phyloP scores from a whole-genome alignment of 2,113 vertebrate species.

The Halcyon senegalensis region DNA sequence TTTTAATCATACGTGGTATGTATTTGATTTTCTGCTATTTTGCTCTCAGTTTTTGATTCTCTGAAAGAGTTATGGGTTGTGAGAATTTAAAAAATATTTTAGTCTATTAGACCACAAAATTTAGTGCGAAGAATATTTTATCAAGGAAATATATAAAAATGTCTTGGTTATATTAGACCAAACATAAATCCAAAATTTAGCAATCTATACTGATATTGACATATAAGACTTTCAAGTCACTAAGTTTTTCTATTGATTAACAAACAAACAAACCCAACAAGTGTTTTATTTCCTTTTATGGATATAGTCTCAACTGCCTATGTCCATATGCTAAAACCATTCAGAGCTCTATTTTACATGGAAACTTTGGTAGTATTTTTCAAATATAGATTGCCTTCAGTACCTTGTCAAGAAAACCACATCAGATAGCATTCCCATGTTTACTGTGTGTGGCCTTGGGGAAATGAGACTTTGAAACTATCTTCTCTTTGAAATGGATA shows the following conservation, averaged over 20 bases:
- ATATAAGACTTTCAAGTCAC: neutral
- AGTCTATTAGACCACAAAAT: neutral
- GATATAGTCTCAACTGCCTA: neutral
- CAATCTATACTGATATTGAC: neutral
- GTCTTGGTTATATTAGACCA: neutral
- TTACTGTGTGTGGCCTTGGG: neutral
- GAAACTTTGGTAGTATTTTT: neutral
- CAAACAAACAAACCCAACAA: neutral
- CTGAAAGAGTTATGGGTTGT: neutral
- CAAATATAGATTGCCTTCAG: neutral
- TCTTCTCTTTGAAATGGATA: neutral
- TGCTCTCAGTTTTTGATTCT: neutral
- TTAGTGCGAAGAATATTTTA: neutral
- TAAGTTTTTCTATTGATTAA: neutral
- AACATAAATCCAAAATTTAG: neutral
- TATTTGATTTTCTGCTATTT: neutral
- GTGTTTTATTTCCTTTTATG: neutral
- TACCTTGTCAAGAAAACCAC: neutral
- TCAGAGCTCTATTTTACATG: neutral
- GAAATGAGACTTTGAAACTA: neutral
- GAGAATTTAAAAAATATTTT: neutral
- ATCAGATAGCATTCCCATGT: neutral
- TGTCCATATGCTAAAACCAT: neutral
- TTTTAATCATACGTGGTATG: neutral
- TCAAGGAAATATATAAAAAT: neutral